phyloP scores from a whole-genome alignment of 1,140 invertebrate genomes.

The Lamellibrachia luymesi region DNA sequence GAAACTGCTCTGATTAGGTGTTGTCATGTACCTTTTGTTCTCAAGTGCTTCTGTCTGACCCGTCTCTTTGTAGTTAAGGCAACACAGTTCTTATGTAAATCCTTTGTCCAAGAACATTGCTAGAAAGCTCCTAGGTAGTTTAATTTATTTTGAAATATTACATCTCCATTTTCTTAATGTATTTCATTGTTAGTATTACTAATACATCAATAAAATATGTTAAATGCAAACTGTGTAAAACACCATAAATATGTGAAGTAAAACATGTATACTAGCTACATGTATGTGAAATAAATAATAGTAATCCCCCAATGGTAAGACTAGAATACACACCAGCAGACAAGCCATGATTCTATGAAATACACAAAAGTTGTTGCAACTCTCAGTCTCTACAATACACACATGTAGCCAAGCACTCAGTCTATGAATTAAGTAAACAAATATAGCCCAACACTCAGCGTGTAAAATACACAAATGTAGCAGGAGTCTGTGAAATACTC shows the following conservation, averaged over 20 bases:
- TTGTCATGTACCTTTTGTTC: not conserved
- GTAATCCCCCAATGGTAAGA: no score
- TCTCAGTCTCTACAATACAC: not conserved
- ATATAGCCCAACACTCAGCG: not conserved
- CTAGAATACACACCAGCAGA: no score
- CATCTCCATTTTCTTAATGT: not conserved
- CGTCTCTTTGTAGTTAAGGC: not conserved
- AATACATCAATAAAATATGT: not conserved
- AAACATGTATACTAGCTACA: no score
- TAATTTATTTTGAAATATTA: not conserved
- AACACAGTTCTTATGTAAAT: not conserved
- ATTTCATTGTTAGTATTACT: not conserved
- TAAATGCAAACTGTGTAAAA: no score
- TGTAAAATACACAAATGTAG: no score
- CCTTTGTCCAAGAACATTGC: not conserved
- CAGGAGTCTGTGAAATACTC: no score
- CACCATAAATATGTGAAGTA: no score
- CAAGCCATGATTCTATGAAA: not conserved
- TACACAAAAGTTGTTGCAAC: not conserved
- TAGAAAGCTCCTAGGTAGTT: not conserved
- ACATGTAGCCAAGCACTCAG: no score
- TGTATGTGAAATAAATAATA: no score
- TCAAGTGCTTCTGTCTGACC: not conserved
- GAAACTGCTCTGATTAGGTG: not conserved
- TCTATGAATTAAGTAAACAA: not conserved